Evolutionary conservation across 2,113 vertebrate genomes (phyloP).

Genomic region (Podarcis raffonei): DNA sequence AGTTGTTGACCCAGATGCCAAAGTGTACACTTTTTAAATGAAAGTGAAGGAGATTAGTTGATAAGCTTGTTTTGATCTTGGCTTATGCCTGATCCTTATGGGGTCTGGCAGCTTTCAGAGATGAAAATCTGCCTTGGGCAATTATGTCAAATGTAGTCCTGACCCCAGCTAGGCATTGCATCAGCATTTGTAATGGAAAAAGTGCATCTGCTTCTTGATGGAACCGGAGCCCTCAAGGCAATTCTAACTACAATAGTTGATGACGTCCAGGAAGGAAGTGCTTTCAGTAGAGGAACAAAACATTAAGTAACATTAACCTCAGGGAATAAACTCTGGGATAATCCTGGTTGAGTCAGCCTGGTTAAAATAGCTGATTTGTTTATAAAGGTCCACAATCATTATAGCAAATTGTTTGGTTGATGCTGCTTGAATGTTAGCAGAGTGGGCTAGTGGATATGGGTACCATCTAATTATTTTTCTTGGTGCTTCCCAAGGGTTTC

Average conservation of each 20-base stretch:
- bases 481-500: too few species aligned
- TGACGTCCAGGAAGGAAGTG: background rate
- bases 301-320: background rate
- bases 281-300: background rate
- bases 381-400: background rate
- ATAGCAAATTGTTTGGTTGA: background rate
- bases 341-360: background rate
- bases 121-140: background rate
- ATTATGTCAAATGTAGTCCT: background rate
- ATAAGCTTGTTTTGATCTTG: background rate
- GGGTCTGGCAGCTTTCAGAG: constrained; percentile 10
- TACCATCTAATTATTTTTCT: background rate
- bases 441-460: background rate
- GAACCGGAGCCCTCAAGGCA: background rate
- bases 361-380: background rate
- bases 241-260: background rate
- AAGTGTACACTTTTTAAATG: background rate
- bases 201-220: background rate
- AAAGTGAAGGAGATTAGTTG: background rate
- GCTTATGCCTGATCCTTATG: background rate
- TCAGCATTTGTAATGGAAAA: background rate
- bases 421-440: background rate
- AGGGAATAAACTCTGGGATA: background rate
- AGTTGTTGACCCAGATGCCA: background rate
- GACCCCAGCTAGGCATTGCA: background rate